Conservation (phyloP, 2,113 vertebrate species). For the Hippotragus niger region DNA sequence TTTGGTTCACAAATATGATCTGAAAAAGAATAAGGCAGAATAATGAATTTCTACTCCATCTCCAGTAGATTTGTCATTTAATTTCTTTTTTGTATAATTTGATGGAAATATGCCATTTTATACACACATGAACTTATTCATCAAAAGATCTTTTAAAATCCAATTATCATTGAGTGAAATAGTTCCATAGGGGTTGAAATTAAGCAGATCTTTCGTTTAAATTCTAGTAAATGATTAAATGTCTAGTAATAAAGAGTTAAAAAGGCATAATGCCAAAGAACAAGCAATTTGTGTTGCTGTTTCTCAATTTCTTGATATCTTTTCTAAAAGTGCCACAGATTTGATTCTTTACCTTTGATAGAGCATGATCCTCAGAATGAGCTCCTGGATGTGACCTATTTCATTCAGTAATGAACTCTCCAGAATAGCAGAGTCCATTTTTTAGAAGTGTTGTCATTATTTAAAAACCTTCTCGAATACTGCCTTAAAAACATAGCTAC, state of each 20-base stretch:
- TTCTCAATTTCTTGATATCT: neutral
- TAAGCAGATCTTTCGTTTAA: neutral
- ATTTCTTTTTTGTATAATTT: neutral
- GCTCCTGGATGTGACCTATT: neutral
- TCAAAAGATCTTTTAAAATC: constrained; percentile 18
- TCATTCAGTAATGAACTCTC: neutral
- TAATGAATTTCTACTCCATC: neutral
- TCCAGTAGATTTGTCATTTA: neutral
- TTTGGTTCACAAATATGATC: neutral
- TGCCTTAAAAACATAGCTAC: neutral
- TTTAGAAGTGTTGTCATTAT: neutral
- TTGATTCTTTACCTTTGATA: neutral
- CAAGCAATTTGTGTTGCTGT: neutral
- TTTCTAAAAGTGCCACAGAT: neutral
- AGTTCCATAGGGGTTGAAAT: neutral
- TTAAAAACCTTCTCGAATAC: neutral
- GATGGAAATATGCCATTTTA: neutral
- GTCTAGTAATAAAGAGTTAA: neutral
- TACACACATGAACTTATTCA: neutral
- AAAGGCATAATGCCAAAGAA: neutral
- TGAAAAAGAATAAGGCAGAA: neutral
- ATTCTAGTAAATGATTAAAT: neutral
- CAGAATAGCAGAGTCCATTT: neutral
- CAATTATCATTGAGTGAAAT: constrained; percentile 10
- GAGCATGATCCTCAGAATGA: neutral